Evolutionary conservation across 2,888 invertebrate genomes (phyloP).

Genomic region (Limulus polyphemus): DNA sequence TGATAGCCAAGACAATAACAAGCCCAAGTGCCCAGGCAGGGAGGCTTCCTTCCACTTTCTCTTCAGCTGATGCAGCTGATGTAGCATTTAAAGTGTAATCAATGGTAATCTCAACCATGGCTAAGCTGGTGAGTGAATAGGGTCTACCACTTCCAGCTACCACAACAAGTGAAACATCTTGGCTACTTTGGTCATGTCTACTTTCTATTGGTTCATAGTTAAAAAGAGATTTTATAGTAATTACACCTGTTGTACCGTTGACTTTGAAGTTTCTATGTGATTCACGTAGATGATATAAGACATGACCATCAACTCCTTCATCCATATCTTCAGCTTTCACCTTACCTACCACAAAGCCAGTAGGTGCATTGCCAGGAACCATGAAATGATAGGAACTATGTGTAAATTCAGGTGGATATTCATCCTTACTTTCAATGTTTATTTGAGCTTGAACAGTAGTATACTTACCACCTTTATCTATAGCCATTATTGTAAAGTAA

Average conservation of each 20-base stretch:
- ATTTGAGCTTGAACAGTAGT: constrained; percentile 66
- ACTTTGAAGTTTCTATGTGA: constrained; percentile 74
- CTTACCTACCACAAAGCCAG: constrained; percentile 70
- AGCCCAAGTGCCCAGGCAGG: constrained; percentile 82
- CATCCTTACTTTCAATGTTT: constrained; percentile 81
- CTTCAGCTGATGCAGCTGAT: constrained; percentile 48
- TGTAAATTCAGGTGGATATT: constrained; percentile 85
- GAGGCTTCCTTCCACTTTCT: constrained; percentile 50
- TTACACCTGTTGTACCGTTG: constrained; percentile 60
- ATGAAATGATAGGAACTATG: constrained; percentile 71
- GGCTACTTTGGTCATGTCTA: constrained; percentile 30
- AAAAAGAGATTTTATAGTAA: constrained; percentile 47
- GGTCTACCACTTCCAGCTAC: constrained; percentile 80
- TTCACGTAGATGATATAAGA: constrained; percentile 73
- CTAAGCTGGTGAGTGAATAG: constrained; percentile 70
- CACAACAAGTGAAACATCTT: constrained; percentile 45
- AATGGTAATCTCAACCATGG: constrained; percentile 66
- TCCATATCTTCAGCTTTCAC: constrained; percentile 84
- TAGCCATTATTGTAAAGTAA: constrained; percentile 48
- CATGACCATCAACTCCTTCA: constrained; percentile 79
- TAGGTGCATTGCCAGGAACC: constrained; percentile 48
- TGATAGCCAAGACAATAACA: constrained; percentile 59
- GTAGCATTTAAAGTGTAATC: constrained; percentile 48
- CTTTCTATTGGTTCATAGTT: constrained; percentile 11
- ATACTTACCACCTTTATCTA: constrained; percentile 25